phyloP scores from a whole-genome alignment of 2,888 invertebrate species.

The Nomada lathburiana region DNA sequence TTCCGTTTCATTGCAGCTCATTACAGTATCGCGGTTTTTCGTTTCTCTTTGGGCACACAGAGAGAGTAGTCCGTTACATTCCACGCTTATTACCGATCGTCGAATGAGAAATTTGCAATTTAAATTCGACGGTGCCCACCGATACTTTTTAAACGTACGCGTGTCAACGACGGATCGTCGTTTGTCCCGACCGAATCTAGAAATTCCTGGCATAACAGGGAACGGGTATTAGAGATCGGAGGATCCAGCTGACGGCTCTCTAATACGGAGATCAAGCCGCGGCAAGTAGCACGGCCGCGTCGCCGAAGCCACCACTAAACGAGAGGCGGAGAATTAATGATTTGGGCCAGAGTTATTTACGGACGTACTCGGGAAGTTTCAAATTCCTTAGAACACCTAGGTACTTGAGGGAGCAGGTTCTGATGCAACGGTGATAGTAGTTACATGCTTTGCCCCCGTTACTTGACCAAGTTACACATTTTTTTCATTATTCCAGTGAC shows the following conservation, averaged over 20 bases:
- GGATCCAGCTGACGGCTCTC: conserved; percentile 14
- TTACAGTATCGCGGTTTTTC: conserved; percentile 56
- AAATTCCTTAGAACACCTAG: neutral
- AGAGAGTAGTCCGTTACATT: conserved; percentile 79
- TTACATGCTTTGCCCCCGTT: neutral
- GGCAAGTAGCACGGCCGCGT: neutral
- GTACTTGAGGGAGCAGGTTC: no score
- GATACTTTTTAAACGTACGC: conserved; percentile 71
- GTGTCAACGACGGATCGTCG: conserved; percentile 45
- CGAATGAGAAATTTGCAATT: conserved; percentile 78
- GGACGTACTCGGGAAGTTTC: neutral
- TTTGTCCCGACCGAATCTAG: conserved; percentile 29
- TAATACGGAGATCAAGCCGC: conserved; percentile 4
- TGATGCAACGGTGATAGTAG: neutral
- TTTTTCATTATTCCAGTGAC: no score
- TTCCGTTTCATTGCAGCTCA: conserved; percentile 21
- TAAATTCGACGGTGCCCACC: conserved; percentile 69
- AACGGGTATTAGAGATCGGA: conserved; percentile 22
- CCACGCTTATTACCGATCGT: conserved; percentile 75
- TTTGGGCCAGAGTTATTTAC: conserved; percentile 1
- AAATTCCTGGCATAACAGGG: conserved; percentile 54
- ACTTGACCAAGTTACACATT: no score
- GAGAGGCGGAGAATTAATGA: neutral
- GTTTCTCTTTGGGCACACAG: conserved; percentile 66
- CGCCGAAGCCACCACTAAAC: neutral